Evolutionary conservation across 2,888 invertebrate genomes (phyloP).

Genomic region (Tachystola acroxantha): DNA sequence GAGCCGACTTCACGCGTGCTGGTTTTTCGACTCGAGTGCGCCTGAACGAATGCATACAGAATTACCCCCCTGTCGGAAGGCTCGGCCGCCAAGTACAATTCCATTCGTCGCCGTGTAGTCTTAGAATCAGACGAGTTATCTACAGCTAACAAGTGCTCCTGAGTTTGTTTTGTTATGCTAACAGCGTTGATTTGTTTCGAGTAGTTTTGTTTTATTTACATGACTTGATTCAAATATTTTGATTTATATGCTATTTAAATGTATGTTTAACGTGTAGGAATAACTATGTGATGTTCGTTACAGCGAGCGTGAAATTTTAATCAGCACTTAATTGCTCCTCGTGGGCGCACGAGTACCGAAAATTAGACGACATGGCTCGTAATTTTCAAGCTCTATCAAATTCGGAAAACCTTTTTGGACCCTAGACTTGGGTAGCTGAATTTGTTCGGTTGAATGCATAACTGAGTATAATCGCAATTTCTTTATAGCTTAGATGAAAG

Average conservation of each 20-base stretch:
- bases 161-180: conserved; percentile 50
- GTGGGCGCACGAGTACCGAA: conserved; percentile 29
- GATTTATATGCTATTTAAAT: not conserved
- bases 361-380: conserved; percentile 10
- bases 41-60: conserved; percentile 44
- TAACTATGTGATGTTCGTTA: conserved; percentile 14
- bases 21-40: conserved; percentile 61
- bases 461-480: too few relatives aligned
- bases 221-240: conserved; percentile 1
- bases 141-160: conserved; percentile 41
- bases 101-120: conserved; percentile 19
- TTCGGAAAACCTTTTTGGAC: too few relatives aligned
- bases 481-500: too few relatives aligned
- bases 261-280: not conserved
- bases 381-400: too few relatives aligned
- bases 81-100: conserved; percentile 24
- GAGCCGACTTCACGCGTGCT: conserved; percentile 50
- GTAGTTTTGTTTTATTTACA: conserved; percentile 36
- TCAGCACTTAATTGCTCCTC: conserved; percentile 49
- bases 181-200: conserved; percentile 46
- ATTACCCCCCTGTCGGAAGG: conserved; percentile 34
- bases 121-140: conserved; percentile 37
- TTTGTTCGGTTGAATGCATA: too few relatives aligned
- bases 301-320: conserved; percentile 52
- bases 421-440: too few relatives aligned